Evolutionary conservation across 2,888 invertebrate species (phyloP).

Genomic region (Camponotus fellah): DNA sequence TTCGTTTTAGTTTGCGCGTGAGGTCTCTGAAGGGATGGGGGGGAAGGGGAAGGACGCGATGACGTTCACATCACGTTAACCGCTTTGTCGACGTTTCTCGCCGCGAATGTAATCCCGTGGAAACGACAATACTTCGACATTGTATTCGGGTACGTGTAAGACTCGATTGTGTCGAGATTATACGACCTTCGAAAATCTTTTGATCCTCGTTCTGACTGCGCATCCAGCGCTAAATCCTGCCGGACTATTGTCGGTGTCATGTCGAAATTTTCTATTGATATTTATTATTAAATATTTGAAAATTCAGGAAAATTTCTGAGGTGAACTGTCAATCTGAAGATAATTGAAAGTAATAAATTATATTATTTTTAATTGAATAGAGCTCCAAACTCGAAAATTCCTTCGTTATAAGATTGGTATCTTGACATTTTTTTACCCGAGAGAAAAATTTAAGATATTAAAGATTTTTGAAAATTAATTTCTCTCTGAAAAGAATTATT

Average conservation of each 20-base stretch:
- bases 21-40: constrained; percentile 34
- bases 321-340: neutral
- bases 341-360: neutral
- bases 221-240: neutral
- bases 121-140: constrained; percentile 19
- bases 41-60: constrained; percentile 51
- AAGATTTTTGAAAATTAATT: neutral
- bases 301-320: neutral
- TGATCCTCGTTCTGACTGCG: neutral
- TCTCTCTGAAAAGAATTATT: neutral
- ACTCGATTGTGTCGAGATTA: neutral
- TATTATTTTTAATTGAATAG: neutral
- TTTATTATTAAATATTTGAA: neutral
- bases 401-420: neutral
- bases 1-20: constrained; percentile 63
- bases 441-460: neutral
- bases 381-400: neutral
- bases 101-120: constrained; percentile 32
- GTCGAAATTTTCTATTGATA: neutral
- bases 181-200: constrained; percentile 13
- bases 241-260: neutral
- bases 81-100: constrained; percentile 44
- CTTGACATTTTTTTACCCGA: neutral
- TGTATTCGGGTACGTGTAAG: neutral
- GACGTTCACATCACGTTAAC: constrained; percentile 43